Evolutionary conservation across 2,797 vertebrate species (phyloP).

Genomic region (Diplodus puntazzo): DNA sequence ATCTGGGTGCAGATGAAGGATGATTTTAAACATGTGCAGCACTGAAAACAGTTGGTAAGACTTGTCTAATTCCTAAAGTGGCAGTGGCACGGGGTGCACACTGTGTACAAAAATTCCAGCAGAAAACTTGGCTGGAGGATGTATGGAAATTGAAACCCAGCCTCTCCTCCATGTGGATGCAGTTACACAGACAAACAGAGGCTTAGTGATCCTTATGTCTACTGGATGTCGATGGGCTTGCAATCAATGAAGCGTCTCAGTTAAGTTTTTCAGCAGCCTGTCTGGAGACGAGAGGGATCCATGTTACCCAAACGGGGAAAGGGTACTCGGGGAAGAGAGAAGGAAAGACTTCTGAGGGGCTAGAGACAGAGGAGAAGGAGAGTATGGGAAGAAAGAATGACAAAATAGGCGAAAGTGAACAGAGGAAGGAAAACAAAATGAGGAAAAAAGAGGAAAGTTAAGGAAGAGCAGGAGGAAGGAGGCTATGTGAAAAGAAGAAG

Average conservation of each 20-base stretch:
- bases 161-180: constrained; percentile 48
- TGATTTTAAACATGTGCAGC: not conserved
- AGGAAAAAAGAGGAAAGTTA: too few relatives aligned
- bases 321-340: not conserved
- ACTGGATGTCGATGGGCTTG: constrained; percentile 60
- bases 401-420: constrained; percentile 10
- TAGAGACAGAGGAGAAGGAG: not conserved
- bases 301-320: constrained; percentile 33
- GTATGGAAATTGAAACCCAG: constrained; percentile 50
- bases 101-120: not conserved
- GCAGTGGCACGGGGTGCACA: not conserved
- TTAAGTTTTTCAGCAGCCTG: constrained; percentile 59
- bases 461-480: not conserved
- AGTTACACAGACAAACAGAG: constrained; percentile 55
- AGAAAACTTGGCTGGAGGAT: constrained; percentile 40
- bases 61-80: constrained; percentile 4
- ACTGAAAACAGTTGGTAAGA: not conserved
- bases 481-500: not conserved
- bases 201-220: constrained; percentile 53
- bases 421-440: not conserved
- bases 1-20: not conserved
- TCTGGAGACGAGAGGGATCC: constrained; percentile 65
- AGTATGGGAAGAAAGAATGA: not conserved
- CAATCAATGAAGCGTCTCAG: constrained; percentile 69
- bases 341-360: not conserved